Evolutionary conservation across 2,888 invertebrate species (phyloP), one percentile per base, ranked within the genome.

Genomic region (Mythimna impura): DNA sequence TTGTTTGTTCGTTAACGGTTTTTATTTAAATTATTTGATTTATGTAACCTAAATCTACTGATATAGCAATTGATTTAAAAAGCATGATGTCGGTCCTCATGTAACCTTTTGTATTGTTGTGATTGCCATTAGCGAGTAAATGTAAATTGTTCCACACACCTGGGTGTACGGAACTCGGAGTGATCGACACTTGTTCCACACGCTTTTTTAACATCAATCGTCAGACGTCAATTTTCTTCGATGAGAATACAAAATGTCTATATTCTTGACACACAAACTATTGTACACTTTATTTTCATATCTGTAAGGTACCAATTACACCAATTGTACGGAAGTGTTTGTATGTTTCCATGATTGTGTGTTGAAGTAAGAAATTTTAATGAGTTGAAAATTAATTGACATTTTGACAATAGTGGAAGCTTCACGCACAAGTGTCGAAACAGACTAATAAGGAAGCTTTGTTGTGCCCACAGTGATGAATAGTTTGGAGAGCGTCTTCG

Each of bases 161-260:
- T n/a, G n/a, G 20, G n/a, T 55, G 60, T 82, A 83, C 88, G 81
- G 87, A 88, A 82, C 86, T 40, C 47, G 2, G 43, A 73, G 69
- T 71, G 60, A 58, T 50, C 65, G 71, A 73, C 72, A 66, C 75
- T 77, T 63, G 71, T 81, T 78, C 71, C 73, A 66, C 67, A 76
- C 73, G 86, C 88, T 89, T 86, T 89, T 86, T 78, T 73, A 55
- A 76, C 75, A 82, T 85, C 75, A 83, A 89, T 85, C 84, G 86
- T 88, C 83, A 76, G 85, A 85, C 91, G 89, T 91, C 94, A 94
- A 94, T 95, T 95, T 94, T 91, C 87, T 92, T 86, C 89, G 92
- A 94, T 95, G 94, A 95, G 91, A 92, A 89, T 92, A 87, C 91
- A 90, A 91, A 92, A 92, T 85, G 66, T 77, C 75, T 50, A 20